Evolutionary conservation across 2,888 invertebrate species (phyloP).

Genomic region (Ceraclea dissimilis): DNA sequence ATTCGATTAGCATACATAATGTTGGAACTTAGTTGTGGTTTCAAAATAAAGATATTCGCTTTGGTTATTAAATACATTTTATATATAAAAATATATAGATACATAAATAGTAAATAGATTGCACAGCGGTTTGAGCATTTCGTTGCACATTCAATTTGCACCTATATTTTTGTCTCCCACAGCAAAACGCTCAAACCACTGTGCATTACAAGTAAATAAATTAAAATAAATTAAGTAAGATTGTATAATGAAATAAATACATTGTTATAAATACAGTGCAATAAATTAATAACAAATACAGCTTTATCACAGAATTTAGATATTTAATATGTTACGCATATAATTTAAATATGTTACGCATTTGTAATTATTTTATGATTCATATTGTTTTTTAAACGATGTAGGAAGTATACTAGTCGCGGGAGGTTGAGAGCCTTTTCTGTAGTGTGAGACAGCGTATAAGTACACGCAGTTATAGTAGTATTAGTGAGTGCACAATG

Average conservation of each 20-base stretch:
- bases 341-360: conserved; percentile 8
- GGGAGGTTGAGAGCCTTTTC: too few species aligned
- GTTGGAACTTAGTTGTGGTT: too few species aligned
- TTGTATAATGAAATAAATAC: not conserved
- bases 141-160: conserved; percentile 20
- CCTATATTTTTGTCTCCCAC: conserved; percentile 26
- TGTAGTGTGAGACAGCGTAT: too few species aligned
- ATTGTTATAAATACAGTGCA: conserved; percentile 6
- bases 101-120: too few species aligned
- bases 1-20: too few species aligned
- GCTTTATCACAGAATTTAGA: conserved; percentile 6
- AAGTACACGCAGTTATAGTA: too few species aligned
- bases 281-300: not conserved
- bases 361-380: too few species aligned
- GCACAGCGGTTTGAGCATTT: not conserved
- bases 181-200: not conserved
- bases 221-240: conserved; percentile 1
- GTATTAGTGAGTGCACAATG: too few species aligned
- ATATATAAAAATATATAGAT: not conserved
- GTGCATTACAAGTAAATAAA: not conserved
- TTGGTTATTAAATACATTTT: too few species aligned
- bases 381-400: conserved; percentile 5
- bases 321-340: too few species aligned
- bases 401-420: conserved; percentile 3
- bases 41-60: too few species aligned